Percentiles rank a stretch among this genome's conserved stretches.
phyloP scores from a whole-genome alignment of 2,113 vertebrate species.

The Brachypodius melanocephalos region DNA sequence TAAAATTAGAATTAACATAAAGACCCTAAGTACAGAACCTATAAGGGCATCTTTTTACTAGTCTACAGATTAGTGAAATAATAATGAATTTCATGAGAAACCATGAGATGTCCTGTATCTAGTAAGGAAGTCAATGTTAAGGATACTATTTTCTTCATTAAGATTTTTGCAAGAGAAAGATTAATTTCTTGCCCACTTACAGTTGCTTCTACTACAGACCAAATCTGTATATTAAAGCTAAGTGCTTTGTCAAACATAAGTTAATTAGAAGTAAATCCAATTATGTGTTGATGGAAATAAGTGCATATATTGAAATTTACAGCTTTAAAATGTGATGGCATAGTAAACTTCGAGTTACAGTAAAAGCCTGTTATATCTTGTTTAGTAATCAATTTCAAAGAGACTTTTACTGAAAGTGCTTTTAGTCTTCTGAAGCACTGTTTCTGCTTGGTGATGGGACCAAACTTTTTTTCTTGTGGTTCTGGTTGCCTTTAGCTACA shows the following conservation, averaged over 20 bases:
- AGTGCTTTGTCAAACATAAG: conserved; percentile 59
- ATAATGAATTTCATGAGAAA: background rate
- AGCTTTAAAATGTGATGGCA: conserved; percentile 47
- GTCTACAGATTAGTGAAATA: background rate
- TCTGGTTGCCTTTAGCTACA: background rate
- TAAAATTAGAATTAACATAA: background rate
- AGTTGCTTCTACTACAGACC: conserved; percentile 13
- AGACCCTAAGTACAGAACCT: background rate
- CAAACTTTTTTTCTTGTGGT: background rate
- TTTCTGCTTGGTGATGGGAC: background rate
- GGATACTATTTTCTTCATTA: background rate
- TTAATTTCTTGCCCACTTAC: conserved; percentile 42
- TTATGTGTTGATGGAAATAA: conserved; percentile 43
- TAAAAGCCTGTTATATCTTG: background rate
- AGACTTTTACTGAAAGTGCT: background rate
- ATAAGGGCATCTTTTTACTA: background rate
- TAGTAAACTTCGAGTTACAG: conserved; percentile 33
- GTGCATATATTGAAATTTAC: conserved; percentile 42
- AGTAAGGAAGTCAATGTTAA: background rate
- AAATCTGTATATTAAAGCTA: conserved; percentile 42
- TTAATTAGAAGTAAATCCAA: conserved; percentile 67
- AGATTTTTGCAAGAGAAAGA: conserved; percentile 32
- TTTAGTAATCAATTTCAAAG: conserved; percentile 28
- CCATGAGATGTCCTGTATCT: background rate
- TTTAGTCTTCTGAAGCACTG: background rate